Base-by-base conservation (phyloP, 2,888 invertebrate genomes). In the Apeira syringaria region DNA sequence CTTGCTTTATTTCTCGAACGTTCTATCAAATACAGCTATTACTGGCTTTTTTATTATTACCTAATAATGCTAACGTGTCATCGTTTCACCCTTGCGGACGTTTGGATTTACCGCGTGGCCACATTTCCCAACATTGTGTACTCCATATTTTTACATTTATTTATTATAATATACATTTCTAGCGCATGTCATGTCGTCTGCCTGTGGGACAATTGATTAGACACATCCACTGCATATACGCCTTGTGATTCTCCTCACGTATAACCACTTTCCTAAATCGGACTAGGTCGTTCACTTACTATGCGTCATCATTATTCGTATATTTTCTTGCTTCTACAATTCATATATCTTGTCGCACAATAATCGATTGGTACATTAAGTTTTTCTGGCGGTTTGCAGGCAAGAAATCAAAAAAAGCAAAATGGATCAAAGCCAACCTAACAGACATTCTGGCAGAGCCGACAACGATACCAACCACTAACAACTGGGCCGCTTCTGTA, bases 331-430 rank as follows among this genome's bases (percentile, higher is more conserved):
- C 53, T 61, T 59, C 47, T 54, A 54, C 50, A 50, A 48, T 57
- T 47, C 51, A 50, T 45, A 9, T 44, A 26, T 47, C 33, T n/a
- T 22, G 27, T 47, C 35, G 46, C 52, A 54, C 39, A 50, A 39
- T 18, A 20, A 9, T 24, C 12, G 8, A 29, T 11, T 31, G 11
- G 10, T 24, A 10, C 8, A 18, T 24, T 44, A 56, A 47, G 50
- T 42, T 44, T 38, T 47, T 36, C 39, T 50, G 38, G 50, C 59
- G 52, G 63, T 54, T 74, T 79, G 45, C 91, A 95, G 95, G 92
- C 86, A 97, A 94, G 92, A 97, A 95, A 92, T 93, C 92, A 80
- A 96, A 94, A 91, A 97, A 95, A 91, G 92, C 92, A 83, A 97
- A 96, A 92, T 96, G 96, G 78, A 95, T 94, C 77, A 94, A 95